These are phyloP conservation scores for Conistra vaccinii DNA, from an alignment of 2,888 invertebrate species.

Conservation along the genomic window DNA sequence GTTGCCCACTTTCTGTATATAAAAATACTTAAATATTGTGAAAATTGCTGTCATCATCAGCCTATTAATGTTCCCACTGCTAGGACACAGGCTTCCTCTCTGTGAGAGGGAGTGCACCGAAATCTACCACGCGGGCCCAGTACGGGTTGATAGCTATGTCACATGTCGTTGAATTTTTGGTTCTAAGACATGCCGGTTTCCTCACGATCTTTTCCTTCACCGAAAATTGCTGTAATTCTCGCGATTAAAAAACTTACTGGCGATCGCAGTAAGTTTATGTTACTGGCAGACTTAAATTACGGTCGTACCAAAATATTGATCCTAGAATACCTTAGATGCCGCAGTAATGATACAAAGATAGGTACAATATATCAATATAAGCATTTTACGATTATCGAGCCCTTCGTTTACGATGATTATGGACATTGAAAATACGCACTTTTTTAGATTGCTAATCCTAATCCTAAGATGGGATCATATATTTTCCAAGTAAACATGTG, in stretches of 20 bases:
- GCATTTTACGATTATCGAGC: constrained; percentile 20
- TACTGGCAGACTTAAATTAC: not conserved
- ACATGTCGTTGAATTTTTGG: no score
- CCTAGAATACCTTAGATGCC: not conserved
- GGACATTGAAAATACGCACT: constrained; percentile 6
- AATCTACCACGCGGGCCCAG: no score
- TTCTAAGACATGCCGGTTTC: no score
- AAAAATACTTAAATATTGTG: not conserved
- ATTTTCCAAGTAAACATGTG: constrained; percentile 22
- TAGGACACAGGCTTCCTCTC: no score
- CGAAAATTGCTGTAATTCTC: not conserved
- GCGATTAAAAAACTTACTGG: not conserved
- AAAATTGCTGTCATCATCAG: not conserved
- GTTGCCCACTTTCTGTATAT: no score
- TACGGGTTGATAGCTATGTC: no score
- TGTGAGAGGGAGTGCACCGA: no score
- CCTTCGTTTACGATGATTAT: constrained; percentile 22
- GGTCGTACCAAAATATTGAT: not conserved
- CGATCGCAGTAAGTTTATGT: not conserved
- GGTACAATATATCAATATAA: constrained; percentile 11
- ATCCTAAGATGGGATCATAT: constrained; percentile 36
- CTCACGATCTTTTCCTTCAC: no score
- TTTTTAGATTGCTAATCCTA: constrained; percentile 35
- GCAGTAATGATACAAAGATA: constrained; percentile 13
- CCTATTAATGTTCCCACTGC: no score